Evolutionary conservation across 37 sponge, comb jelly and placozoan genomes (phyloP).

Genomic region (Ianthella basta): DNA sequence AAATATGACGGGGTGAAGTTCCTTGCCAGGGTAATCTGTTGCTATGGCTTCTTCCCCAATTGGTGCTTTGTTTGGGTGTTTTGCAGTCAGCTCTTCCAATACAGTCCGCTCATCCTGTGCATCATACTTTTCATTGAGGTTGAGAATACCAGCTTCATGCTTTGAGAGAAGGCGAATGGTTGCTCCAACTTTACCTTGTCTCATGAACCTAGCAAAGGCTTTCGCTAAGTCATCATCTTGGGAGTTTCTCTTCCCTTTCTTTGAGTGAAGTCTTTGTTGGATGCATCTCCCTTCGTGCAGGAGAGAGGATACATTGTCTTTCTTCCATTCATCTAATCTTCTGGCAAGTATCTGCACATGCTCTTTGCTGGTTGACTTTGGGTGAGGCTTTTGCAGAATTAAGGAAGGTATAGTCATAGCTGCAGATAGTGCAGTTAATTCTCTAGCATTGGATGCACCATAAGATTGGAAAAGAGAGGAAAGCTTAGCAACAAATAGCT

Average conservation of each 20-base stretch:
- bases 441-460: neutral
- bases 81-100: neutral
- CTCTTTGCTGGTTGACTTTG: neutral
- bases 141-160: neutral
- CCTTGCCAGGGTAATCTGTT: neutral
- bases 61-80: neutral
- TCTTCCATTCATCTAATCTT: neutral
- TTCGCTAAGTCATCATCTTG: neutral
- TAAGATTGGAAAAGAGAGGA: neutral
- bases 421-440: neutral
- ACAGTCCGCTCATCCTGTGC: neutral
- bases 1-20: neutral
- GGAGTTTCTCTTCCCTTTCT: too few relatives aligned
- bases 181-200: neutral
- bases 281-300: neutral
- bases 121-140: neutral
- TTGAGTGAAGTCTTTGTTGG: neutral
- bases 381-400: constrained; percentile 18
- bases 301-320: neutral
- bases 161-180: neutral
- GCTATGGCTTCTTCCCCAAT: neutral
- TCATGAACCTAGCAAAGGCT: constrained; percentile 13
- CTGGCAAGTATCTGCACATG: neutral
- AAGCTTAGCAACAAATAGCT: neutral
- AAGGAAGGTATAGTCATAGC: neutral